Conservation (phyloP, 2,113 vertebrate genomes). For the Machaerirhynchus nigripectus region DNA sequence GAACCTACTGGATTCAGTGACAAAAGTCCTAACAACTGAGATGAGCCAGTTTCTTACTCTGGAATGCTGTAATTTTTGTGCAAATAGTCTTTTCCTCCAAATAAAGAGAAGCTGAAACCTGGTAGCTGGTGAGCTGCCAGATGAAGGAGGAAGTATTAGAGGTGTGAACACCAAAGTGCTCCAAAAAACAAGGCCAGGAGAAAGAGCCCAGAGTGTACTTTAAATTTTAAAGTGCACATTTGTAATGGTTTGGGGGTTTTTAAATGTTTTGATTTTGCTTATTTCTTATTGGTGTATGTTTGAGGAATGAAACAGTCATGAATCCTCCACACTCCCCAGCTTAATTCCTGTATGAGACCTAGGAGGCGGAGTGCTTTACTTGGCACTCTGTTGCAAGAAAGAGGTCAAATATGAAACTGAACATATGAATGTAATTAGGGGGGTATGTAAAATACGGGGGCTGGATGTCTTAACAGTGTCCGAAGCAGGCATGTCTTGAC, state of each 20-base stretch:
- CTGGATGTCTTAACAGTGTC: conserved; percentile 60
- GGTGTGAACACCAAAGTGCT: background rate
- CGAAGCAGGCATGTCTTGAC: conserved; percentile 60
- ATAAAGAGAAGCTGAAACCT: conserved; percentile 13
- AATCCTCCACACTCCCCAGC: background rate
- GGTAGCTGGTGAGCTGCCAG: background rate
- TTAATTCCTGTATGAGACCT: background rate
- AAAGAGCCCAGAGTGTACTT: background rate
- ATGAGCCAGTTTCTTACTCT: background rate
- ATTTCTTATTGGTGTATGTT: background rate
- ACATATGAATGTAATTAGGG: conserved; percentile 63
- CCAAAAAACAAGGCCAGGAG: background rate
- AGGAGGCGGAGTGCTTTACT: background rate
- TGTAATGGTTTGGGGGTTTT: background rate
- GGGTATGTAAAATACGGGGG: conserved; percentile 59
- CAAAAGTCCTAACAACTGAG: background rate
- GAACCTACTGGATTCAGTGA: background rate
- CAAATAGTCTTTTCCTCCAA: background rate
- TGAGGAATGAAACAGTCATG: background rate
- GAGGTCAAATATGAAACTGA: conserved; percentile 57
- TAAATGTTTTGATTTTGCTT: background rate
- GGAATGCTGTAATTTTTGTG: background rate
- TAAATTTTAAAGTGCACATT: background rate
- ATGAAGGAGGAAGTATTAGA: conserved; percentile 14
- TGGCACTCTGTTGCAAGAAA: conserved; percentile 12